Base-by-base conservation (phyloP, 92 coral and sea anemone species). In the Actinernus sp. region DNA sequence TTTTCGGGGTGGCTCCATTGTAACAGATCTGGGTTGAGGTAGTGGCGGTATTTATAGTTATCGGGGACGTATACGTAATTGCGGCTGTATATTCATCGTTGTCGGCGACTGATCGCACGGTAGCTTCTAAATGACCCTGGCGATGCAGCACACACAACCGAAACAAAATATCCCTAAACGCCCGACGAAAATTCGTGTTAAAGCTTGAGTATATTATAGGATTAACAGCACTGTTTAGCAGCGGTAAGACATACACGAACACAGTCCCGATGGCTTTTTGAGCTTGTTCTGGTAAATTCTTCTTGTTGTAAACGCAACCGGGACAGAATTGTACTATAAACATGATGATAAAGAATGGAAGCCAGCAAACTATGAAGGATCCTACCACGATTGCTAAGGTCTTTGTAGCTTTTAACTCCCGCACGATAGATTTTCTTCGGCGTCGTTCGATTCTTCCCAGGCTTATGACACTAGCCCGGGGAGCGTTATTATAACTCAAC, bases 351-450 rank as follows among this genome's bases (percentile, higher is more conserved):
- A 84, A 91, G 28, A 91, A 84, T 0, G 99, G 99, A 5, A 95
- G 39, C 99, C 99, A 95, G 31, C 99, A 95, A 3, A 95, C 34
- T 5, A 95, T 86, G 20, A 95, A 95, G 0, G 97, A 91, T 0
- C 99, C 99, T 7, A 95, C 91, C 13, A 95, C 97, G 17, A 95
- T 88, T 12, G 97, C 97, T 12, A 95, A 60, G 0, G 99, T 95
- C 48, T 95, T 95, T 14, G 99, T 95, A 30, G 99, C 99, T 66
- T 95, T 95, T 0, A 95, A 78, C 50, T 95, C 99, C 33, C 99
- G 95, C 33, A 95, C 54, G 55, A 95, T 78, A 4, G 97, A 90
- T 44, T 87, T 90, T 40, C 97, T 63, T 14, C 76, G 54, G 27
- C 81, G 61, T 6, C 97, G 87, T 12, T 92, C 89, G 8, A 83